Conservation (phyloP, 92 coral and sea anemone species). For the Epizoanthus illoricatus region DNA sequence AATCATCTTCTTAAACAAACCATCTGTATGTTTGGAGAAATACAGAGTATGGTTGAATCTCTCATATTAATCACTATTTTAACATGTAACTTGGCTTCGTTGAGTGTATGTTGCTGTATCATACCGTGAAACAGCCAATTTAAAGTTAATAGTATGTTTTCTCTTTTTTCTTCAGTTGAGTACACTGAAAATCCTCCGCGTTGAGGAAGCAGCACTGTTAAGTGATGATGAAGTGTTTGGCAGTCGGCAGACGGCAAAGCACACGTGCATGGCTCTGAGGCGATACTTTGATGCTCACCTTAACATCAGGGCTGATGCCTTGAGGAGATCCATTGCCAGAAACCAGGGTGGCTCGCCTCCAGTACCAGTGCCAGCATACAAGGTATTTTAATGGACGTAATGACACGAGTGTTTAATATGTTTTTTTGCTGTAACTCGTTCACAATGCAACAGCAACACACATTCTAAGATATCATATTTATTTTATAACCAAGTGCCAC, state of each 20-base stretch:
- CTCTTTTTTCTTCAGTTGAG: slow-evolving; percentile 61
- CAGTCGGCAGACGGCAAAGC: slow-evolving; percentile 94
- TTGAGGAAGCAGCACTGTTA: slow-evolving; percentile 83
- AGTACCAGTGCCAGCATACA: slow-evolving; percentile 87
- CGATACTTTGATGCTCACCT: slow-evolving; percentile 95
- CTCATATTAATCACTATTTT: no score
- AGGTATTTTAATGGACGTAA: slow-evolving; percentile 54
- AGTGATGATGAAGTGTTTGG: slow-evolving; percentile 96
- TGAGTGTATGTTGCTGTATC: no score
- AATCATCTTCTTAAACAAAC: no score
- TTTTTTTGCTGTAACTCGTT: no score
- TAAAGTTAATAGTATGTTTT: background rate
- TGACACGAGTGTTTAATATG: no score
- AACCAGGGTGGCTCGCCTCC: slow-evolving; percentile 82
- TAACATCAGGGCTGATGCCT: slow-evolving; percentile 75
- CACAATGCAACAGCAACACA: no score
- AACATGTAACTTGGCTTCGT: no score
- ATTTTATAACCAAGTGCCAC: no score
- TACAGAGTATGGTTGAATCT: no score
- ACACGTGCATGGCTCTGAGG: slow-evolving; percentile 88
- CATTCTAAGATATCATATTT: no score
- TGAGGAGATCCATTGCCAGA: slow-evolving; percentile 82
- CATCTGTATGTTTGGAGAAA: no score
- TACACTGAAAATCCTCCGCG: slow-evolving; percentile 89
- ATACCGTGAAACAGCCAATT: no score